Evolutionary conservation across 2,797 vertebrate genomes (phyloP), one percentile per base, ranked within the genome.

Genomic region (Centropyge bicolor): DNA sequence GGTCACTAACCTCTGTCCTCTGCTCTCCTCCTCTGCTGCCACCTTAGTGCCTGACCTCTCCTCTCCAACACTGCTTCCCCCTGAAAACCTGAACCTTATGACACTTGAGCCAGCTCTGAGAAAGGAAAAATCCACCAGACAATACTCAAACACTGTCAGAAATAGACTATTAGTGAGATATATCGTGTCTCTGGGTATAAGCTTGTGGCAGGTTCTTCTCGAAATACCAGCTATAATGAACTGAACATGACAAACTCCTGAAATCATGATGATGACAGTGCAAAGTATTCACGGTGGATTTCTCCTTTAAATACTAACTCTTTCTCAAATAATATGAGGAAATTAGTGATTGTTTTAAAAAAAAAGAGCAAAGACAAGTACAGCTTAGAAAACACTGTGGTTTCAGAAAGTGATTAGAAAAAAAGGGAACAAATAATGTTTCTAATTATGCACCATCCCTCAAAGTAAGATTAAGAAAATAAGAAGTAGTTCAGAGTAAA

Each of bases 1-100:
- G 91, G 89, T 80, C 89, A 96, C 95, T 97, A 97, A 97, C 95
- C 94, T 86, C 51, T 84, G 59, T 83, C 91, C 86, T 31, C 27
- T 31, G 2, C 27, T 31, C 27, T 31, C 27, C 2, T 31, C 27
- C 27, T 31, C 27, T 31, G 27, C 27, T 31, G 27, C 27, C 27
- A 31, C 27, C 27, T 31, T 31, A 78, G 69, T 65, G 52, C 52
- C 78, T 70, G 57, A 74, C 63, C 69, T 64, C 51, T 76, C 72
- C 76, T 72, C 64, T 63, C 48, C 64, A 61, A 56, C 80, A 55
- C 70, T 61, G 45, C 65, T 59, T 46, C 70, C 41, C 81, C 84
- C 63, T 63, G 1, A 78, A 64, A 74, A 55, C 65, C 68, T 84
- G 27, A 31, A 31, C 2, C 77, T 86, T 70, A 66, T 89, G 82